A percentile compares a stretch with the other conserved stretches of the same genome.
Evolutionary conservation across 2,888 invertebrate species (phyloP).

Genomic region (Vesta saturnalis): DNA sequence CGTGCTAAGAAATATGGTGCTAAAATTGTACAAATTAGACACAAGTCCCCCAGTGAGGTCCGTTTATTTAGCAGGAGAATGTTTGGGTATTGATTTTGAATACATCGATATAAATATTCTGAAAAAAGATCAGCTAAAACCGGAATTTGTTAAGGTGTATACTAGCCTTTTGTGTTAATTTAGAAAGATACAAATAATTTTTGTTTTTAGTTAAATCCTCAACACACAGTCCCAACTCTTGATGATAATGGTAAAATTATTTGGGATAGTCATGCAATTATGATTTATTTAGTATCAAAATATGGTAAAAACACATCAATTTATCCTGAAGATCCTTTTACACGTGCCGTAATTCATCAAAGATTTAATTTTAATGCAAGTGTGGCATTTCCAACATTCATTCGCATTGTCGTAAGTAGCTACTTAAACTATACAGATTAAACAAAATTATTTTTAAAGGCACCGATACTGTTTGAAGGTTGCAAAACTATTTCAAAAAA

Average conservation of each 20-base stretch:
- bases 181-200: not conserved
- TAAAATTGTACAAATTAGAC: slow-evolving; percentile 30
- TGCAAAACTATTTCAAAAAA: not conserved
- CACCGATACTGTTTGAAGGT: not conserved
- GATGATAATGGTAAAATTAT: slow-evolving; percentile 65
- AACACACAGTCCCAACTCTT: slow-evolving; percentile 71
- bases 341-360: slow-evolving; percentile 66
- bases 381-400: slow-evolving; percentile 63
- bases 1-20: too few relatives aligned
- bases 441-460: slow-evolving; percentile 54
- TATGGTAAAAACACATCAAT: slow-evolving; percentile 65
- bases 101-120: slow-evolving; percentile 43
- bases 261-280: slow-evolving; percentile 65
- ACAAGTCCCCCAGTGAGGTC: slow-evolving; percentile 26
- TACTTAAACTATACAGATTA: not conserved
- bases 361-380: slow-evolving; percentile 66
- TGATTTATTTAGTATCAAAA: slow-evolving; percentile 64
- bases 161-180: not conserved
- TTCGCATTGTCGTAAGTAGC: slow-evolving; percentile 60
- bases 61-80: slow-evolving; percentile 24
- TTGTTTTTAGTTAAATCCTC: slow-evolving; percentile 67
- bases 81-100: slow-evolving; percentile 23
- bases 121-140: slow-evolving; percentile 2
- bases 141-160: not conserved
- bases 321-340: slow-evolving; percentile 66